These are phyloP conservation scores for Thera obeliscata DNA, from an alignment of 2,888 invertebrate species.

Conservation along the genomic window DNA sequence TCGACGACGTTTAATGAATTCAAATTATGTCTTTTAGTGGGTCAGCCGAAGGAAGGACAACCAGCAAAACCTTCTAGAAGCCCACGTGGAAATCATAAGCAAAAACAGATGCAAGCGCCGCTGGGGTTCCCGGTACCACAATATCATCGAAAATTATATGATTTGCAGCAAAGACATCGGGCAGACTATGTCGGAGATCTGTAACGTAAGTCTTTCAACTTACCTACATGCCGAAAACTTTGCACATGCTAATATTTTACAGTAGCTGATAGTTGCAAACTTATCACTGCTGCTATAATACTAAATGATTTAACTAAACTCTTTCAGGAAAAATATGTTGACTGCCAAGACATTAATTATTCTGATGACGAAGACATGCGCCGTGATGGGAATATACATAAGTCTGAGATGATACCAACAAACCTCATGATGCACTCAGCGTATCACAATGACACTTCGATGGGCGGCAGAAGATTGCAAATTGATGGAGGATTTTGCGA, in stretches of 20 bases:
- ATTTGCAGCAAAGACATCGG: constrained; percentile 74
- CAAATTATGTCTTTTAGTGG: constrained; percentile 56
- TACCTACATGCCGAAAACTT: too few species aligned
- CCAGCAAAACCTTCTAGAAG: constrained; percentile 64
- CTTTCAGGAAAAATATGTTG: constrained; percentile 72
- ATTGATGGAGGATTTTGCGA: constrained; percentile 74
- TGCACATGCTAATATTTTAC: not conserved
- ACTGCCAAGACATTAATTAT: constrained; percentile 73
- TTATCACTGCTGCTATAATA: not conserved
- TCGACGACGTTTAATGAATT: not conserved
- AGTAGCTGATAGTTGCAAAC: too few species aligned
- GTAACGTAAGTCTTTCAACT: constrained; percentile 61
- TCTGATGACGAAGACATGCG: constrained; percentile 65
- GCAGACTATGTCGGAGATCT: constrained; percentile 75
- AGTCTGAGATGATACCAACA: constrained; percentile 59
- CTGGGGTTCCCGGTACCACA: constrained; percentile 71
- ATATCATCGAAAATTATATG: constrained; percentile 78
- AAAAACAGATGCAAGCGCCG: constrained; percentile 70
- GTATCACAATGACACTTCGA: constrained; percentile 51
- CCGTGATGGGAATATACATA: constrained; percentile 44
- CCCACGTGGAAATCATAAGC: constrained; percentile 65
- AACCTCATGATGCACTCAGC: constrained; percentile 70
- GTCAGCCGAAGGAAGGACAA: constrained; percentile 65
- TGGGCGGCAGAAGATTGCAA: constrained; percentile 14
- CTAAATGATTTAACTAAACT: not conserved